Percentiles rank a stretch among this genome's conserved stretches.
Conservation (phyloP, 2,888 invertebrate species). For the Linhomoeus sp. region DNA sequence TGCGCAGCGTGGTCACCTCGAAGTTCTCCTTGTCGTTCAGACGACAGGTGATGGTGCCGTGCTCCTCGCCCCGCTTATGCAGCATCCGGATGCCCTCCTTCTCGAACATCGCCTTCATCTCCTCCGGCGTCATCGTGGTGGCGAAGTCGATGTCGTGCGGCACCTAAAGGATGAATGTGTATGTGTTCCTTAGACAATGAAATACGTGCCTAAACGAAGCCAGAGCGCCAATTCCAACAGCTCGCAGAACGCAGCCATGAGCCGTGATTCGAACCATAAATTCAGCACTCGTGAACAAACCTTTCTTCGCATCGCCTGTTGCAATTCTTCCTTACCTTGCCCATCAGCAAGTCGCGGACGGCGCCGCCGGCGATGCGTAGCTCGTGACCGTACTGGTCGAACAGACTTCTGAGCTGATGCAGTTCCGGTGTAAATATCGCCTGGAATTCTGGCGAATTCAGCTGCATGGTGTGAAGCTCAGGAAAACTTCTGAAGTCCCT, state of each 20-base stretch:
- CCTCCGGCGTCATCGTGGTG: conserved; percentile 76
- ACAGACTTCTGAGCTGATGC: conserved; percentile 46
- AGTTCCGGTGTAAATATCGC: conserved; percentile 65
- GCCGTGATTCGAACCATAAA: too few relatives aligned
- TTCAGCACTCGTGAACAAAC: too few relatives aligned
- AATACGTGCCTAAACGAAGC: too few relatives aligned
- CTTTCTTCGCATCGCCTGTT: too few relatives aligned
- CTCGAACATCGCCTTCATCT: conserved; percentile 81
- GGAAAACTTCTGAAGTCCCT: too few relatives aligned
- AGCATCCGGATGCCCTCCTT: conserved; percentile 67
- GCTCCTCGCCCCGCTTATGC: conserved; percentile 66
- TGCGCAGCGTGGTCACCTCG: conserved; percentile 67
- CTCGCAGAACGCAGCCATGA: too few relatives aligned
- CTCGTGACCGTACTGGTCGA: conserved; percentile 45
- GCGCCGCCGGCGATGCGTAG: conserved; percentile 58
- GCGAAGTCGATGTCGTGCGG: conserved; percentile 94
- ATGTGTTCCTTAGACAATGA: too few relatives aligned
- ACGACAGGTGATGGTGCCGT: conserved; percentile 83
- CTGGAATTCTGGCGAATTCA: conserved; percentile 42
- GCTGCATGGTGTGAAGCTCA: too few relatives aligned
- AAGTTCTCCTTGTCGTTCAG: conserved; percentile 84
- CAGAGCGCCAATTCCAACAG: too few relatives aligned
- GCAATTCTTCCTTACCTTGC: too few relatives aligned
- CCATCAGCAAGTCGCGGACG: conserved; percentile 46
- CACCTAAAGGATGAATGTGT: too few relatives aligned